Conservation (phyloP, 1,140 invertebrate species). For the Eupeodes corollae region DNA sequence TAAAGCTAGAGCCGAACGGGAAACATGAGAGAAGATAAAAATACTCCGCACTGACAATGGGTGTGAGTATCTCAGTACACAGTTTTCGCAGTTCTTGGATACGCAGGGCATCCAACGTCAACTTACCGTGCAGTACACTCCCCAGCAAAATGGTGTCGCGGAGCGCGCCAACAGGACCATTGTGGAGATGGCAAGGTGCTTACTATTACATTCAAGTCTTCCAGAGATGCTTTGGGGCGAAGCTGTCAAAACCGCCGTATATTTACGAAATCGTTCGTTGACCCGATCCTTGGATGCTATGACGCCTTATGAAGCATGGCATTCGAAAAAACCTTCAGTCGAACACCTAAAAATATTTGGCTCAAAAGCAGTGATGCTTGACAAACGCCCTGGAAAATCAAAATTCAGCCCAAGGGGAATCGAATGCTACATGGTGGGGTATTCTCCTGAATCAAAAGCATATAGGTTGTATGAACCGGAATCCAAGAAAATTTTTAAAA, state of each 20-base stretch:
- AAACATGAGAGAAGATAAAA: conserved; percentile 16
- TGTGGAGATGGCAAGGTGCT: conserved; percentile 4
- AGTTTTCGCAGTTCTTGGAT: conserved; percentile 12
- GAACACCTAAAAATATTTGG: too few relatives aligned
- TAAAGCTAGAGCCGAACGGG: not conserved
- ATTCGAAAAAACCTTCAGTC: too few relatives aligned
- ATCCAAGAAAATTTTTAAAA: not conserved
- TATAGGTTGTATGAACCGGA: not conserved
- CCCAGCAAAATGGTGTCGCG: conserved; percentile 34
- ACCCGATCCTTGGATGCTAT: too few relatives aligned
- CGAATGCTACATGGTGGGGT: not conserved
- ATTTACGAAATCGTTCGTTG: too few relatives aligned
- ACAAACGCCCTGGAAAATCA: not conserved
- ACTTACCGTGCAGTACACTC: conserved; percentile 25
- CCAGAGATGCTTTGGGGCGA: too few relatives aligned
- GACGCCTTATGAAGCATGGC: too few relatives aligned
- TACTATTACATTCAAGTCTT: not conserved
- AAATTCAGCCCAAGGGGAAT: not conserved
- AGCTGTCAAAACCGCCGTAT: too few relatives aligned
- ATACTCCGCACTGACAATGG: conserved; percentile 30
- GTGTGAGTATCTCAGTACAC: conserved; percentile 23
- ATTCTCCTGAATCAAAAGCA: not conserved
- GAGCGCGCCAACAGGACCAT: conserved; percentile 17
- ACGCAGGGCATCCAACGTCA: conserved; percentile 28
- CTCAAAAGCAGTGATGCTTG: too few relatives aligned